Evolutionary conservation across 1,140 invertebrate species (phyloP), one percentile per base, ranked within the genome.

Genomic region (Lordiphosa collinella): DNA sequence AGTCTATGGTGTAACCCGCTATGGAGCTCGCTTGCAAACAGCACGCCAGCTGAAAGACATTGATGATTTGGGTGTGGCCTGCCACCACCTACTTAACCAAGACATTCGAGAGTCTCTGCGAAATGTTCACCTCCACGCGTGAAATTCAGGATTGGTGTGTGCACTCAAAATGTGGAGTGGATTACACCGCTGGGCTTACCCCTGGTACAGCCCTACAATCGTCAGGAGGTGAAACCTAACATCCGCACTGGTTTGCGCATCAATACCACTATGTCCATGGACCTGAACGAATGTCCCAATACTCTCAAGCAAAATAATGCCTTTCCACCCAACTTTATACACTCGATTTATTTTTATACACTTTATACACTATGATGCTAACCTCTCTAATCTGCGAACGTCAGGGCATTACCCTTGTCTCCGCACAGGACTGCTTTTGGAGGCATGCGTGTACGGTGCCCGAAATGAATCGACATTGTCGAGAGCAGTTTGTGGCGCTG

Each of bases 341-440:
- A 99, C 90, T 99, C 98, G n/a, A n/a, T n/a, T n/a, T n/a, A n/a
- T n/a, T n/a, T n/a, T n/a, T n/a, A n/a, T n/a, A n/a, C n/a, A n/a
- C n/a, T n/a, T n/a, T n/a, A n/a, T n/a, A n/a, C n/a, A n/a, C n/a
- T n/a, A n/a, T 99, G 98, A 99, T 99, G 98, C 91, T 99, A 31
- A 99, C 99, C 3, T 95, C 97, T 18, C 90, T 99, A 48, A 90
- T 94, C 89, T 97, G 95, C 84, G 93, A 96, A 88, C 90, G 93
- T 25, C 90, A 90, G 13, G 96, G 94, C 2, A 92, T 99, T 16
- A 96, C 95, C 29, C 99, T 98, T 91, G 96, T 97, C 3, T 98
- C 98, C 0, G 97, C 99, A 9, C 99, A 99, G 89, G 99, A 99
- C 90, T 99, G 98, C 88, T 99, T 95, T 90, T 99, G 99, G 99